Percentiles rank a stretch among this genome's conserved stretches.
Conservation (phyloP, 23 tunicate species). For the Halocynthia aurantium region DNA sequence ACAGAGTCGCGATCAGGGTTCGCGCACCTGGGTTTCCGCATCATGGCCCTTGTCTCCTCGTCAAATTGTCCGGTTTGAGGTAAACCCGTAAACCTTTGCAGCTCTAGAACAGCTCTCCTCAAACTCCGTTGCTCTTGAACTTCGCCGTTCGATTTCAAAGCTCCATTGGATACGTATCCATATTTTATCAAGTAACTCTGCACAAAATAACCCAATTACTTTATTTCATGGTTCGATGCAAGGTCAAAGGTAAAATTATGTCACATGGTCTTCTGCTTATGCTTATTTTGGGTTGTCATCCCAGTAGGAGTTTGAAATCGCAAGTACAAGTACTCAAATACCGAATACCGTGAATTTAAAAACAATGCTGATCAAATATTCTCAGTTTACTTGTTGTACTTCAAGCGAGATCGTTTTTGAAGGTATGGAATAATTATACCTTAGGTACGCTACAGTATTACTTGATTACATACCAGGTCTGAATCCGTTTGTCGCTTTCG, state of each 20-base stretch:
- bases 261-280: too few relatives aligned
- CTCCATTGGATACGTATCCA: constrained; percentile 57
- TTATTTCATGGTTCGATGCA: neutral
- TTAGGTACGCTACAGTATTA: neutral
- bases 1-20: constrained; percentile 65
- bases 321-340: too few relatives aligned
- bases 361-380: too few relatives aligned
- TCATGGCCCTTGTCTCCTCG: constrained; percentile 48
- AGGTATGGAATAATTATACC: too few relatives aligned
- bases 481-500: neutral
- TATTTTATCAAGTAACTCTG: constrained; percentile 65
- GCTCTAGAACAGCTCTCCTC: constrained; percentile 35
- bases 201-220: neutral
- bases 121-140: constrained; percentile 36
- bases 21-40: constrained; percentile 73
- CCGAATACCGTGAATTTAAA: too few relatives aligned
- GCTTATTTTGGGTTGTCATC: too few relatives aligned
- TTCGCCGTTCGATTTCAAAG: constrained; percentile 22
- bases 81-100: constrained; percentile 61
- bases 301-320: too few relatives aligned
- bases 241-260: too few relatives aligned
- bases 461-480: constrained; percentile 8
- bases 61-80: constrained; percentile 56
- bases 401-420: too few relatives aligned
- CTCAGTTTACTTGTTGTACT: too few relatives aligned